A percentile compares a stretch with the other conserved stretches of the same genome.
Conservation (phyloP, 2,113 vertebrate species). For the Forbesichthys agassizii region DNA sequence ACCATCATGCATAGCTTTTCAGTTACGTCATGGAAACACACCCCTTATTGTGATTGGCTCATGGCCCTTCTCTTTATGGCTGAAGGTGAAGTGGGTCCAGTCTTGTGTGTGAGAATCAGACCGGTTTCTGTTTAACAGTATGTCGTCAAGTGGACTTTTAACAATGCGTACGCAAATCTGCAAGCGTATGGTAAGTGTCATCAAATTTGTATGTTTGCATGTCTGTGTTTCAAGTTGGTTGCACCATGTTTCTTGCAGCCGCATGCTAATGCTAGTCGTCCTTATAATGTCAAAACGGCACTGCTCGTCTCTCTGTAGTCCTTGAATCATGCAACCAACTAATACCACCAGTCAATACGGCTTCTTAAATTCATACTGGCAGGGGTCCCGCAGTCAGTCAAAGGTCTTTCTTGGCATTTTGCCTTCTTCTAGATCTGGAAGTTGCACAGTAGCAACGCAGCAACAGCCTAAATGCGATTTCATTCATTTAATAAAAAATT, state of each 20-base stretch:
- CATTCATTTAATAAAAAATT: too few relatives aligned
- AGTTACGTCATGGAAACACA: constrained; percentile 46
- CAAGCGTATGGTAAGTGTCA: constrained; percentile 71
- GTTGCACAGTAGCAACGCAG: too few relatives aligned
- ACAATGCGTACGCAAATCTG: constrained; percentile 59
- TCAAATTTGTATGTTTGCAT: fast-evolving
- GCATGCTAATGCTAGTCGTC: not conserved
- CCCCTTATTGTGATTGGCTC: constrained; percentile 70
- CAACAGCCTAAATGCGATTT: too few relatives aligned
- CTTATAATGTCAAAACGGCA: not conserved
- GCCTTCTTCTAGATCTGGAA: too few relatives aligned
- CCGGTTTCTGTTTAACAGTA: constrained; percentile 21
- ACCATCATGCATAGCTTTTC: constrained; percentile 37
- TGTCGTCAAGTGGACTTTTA: constrained; percentile 65
- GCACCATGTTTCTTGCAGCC: not conserved
- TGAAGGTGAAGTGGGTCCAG: constrained; percentile 67
- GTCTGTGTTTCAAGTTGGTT: not conserved
- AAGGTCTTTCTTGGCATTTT: too few relatives aligned
- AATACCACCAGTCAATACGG: too few relatives aligned
- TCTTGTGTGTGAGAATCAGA: not conserved
- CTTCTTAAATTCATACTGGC: too few relatives aligned
- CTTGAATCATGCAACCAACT: too few relatives aligned
- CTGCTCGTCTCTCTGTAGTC: too few relatives aligned
- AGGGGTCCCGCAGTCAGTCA: too few relatives aligned
- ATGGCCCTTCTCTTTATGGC: not conserved